Evolutionary conservation across 1,140 invertebrate species (phyloP), one percentile per base, ranked within the genome.

Genomic region (Aphidius gifuensis): DNA sequence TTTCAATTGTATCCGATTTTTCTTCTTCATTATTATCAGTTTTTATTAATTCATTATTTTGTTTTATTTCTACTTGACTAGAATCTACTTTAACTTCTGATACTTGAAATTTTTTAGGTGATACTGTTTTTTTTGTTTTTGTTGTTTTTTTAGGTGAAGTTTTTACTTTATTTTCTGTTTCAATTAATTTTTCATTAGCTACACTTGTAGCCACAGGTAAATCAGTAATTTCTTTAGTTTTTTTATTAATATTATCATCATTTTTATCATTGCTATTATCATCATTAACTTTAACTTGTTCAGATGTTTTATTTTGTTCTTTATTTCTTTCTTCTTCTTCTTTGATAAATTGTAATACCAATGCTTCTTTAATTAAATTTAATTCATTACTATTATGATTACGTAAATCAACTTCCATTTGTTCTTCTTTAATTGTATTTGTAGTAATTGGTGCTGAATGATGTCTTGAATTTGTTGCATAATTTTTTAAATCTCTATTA

Each of bases 401-500:
- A 64, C 51, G 71, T 43, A 64, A 64, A 71, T 66, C 74, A 5
- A 76, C 66, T 43, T 77, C 74, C 76, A 78, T 78, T 5, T 73
- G 67, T 49, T 78, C 75, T 58, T 77, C 73, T 6, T 69, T 70
- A 62, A 74, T 75, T 0, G 76, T 63, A 44, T 73, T 73, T 43
- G 74, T 68, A 11, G 11, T 40, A 55, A 77, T 78, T 9, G 75
- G 74, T 5, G 73, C 75, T 5, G 75, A 75, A 64, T 76, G 73
- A 68, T 77, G 75, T 40, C 75, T 75, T 5, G 73, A 69, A 3
- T 61, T 58, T 9, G 73, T 73, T 65, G 60, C 69, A 9, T 78
- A 78, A 5, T 51, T 38, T 60, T 66, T 72, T 5, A 65, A 58
- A 46, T 78, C 71, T 53, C 68, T 69, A 50, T 76, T 77, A 5